Conservation (phyloP, 2,888 invertebrate genomes). For the Nemotelus pantherinus region DNA sequence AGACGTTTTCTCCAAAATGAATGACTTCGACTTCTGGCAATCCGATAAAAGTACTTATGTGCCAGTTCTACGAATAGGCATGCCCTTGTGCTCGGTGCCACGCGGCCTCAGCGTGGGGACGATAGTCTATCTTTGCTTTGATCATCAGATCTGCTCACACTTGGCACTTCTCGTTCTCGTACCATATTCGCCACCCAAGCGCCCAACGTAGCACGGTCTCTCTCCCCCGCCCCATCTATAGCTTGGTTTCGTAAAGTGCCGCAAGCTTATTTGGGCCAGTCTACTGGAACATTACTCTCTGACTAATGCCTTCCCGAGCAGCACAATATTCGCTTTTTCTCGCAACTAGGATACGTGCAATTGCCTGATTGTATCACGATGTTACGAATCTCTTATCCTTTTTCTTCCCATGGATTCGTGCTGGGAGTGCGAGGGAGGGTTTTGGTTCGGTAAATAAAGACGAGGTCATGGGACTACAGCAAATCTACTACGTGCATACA, state of each 20-base stretch:
- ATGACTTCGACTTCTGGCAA: slow-evolving; percentile 10
- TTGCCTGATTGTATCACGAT: slow-evolving; percentile 27
- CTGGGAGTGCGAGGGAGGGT: background rate
- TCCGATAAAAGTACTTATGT: slow-evolving; percentile 9
- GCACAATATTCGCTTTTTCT: background rate
- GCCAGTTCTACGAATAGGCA: background rate
- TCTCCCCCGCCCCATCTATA: background rate
- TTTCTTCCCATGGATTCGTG: background rate
- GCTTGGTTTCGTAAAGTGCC: background rate
- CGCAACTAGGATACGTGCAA: slow-evolving; percentile 5
- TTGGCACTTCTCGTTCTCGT: background rate
- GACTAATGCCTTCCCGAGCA: background rate
- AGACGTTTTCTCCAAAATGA: slow-evolving; percentile 26
- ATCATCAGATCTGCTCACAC: slow-evolving; percentile 36
- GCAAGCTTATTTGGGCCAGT: slow-evolving; percentile 7
- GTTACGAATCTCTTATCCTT: slow-evolving; percentile 22
- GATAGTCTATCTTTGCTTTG: slow-evolving; percentile 22
- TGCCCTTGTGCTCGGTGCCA: slow-evolving; percentile 23
- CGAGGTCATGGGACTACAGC: slow-evolving; percentile 17
- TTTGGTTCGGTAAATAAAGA: slow-evolving; percentile 5
- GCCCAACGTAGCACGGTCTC: background rate
- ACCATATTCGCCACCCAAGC: slow-evolving; percentile 10
- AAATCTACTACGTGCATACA: background rate
- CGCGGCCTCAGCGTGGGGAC: background rate
- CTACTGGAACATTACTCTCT: slow-evolving; percentile 11